Conservation (phyloP, 1,140 invertebrate species). For the Brachionus rubens region DNA sequence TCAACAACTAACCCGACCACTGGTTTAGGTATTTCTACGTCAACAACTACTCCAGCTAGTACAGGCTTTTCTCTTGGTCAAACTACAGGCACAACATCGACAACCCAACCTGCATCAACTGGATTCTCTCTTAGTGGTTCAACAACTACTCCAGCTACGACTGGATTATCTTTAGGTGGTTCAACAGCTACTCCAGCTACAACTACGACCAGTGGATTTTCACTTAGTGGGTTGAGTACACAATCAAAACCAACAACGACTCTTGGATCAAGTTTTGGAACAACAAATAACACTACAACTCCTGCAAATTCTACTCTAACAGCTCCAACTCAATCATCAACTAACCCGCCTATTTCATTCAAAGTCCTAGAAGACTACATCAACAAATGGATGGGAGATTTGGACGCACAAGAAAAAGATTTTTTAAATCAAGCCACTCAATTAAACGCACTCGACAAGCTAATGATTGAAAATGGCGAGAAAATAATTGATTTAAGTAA, state of each 20-base stretch:
- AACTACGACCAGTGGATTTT: not conserved
- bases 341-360: constrained; percentile 68
- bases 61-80: not conserved
- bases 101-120: not conserved
- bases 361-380: constrained; percentile 84
- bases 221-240: not conserved
- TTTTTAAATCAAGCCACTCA: constrained; percentile 90
- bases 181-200: not conserved
- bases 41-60: not conserved
- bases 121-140: not conserved
- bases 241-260: not conserved
- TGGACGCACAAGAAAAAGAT: constrained; percentile 86
- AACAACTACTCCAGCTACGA: constrained; percentile 1
- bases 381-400: constrained; percentile 89
- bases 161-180: not conserved
- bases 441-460: constrained; percentile 87
- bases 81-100: not conserved
- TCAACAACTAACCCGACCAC: not conserved
- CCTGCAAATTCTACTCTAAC: not conserved
- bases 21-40: not conserved
- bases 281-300: constrained; percentile 8
- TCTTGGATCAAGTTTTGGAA: not conserved
- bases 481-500: constrained; percentile 77
- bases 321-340: not conserved
- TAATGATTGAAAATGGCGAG: constrained; percentile 83